A percentile compares a stretch with the other conserved stretches of the same genome.
Evolutionary conservation across 2,113 vertebrate genomes (phyloP).

Genomic region (Murina feae): DNA sequence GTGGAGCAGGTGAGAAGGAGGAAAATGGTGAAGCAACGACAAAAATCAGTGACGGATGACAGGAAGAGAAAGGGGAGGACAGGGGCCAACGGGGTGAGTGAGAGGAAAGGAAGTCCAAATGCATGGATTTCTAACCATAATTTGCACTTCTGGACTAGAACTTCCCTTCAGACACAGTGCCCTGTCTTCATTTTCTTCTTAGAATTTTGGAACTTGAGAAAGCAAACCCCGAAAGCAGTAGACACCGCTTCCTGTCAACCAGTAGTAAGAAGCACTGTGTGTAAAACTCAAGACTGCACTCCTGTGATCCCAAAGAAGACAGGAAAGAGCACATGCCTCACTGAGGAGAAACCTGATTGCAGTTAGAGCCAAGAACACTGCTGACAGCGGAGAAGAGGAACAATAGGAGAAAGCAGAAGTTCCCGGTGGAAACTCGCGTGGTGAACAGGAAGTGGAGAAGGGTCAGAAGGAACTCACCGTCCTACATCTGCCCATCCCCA

Average conservation of each 20-base stretch:
- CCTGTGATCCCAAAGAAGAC: background rate
- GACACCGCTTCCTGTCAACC: background rate
- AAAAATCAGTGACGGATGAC: background rate
- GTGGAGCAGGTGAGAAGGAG: background rate
- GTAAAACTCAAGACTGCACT: background rate
- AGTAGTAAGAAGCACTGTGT: background rate
- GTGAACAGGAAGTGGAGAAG: background rate
- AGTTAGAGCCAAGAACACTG: background rate
- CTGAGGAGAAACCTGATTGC: background rate
- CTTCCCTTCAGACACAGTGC: background rate
- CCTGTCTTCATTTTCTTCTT: background rate
- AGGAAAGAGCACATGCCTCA: background rate
- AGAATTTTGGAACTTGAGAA: background rate
- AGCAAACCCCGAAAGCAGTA: background rate
- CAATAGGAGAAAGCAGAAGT: background rate
- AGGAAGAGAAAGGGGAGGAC: background rate
- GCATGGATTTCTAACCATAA: background rate
- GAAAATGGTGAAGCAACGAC: background rate
- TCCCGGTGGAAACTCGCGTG: background rate
- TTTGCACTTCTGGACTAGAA: background rate
- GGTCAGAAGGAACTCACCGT: background rate
- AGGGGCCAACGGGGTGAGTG: accelerated
- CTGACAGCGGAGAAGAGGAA: background rate
- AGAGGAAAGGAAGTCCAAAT: accelerated
- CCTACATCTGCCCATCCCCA: background rate